These are phyloP conservation scores for Schlechtendalia chinensis DNA, from an alignment of 1,140 invertebrate genomes.

Conservation along the genomic window DNA sequence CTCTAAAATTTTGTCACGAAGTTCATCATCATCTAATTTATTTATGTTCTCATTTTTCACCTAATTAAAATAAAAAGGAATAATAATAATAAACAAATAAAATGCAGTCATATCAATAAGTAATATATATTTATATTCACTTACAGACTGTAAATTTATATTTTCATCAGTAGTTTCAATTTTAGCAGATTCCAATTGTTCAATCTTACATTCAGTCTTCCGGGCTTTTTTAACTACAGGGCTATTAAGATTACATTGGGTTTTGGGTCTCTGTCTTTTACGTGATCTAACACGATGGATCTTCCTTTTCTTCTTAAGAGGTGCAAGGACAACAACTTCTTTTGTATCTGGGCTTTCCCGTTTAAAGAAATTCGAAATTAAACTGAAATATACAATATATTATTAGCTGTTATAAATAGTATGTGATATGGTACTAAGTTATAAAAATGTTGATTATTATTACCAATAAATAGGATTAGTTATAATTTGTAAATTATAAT, in stretches of 20 bases:
- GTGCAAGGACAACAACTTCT: not conserved
- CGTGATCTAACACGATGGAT: slow-evolving; percentile 13
- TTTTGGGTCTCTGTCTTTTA: slow-evolving; percentile 26
- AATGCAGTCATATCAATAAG: not conserved
- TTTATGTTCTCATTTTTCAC: not conserved
- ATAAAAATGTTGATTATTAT: too few species aligned
- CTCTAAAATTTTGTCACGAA: not conserved
- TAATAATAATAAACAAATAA: not conserved
- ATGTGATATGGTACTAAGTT: too few species aligned
- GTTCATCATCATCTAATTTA: not conserved
- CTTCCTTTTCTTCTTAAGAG: slow-evolving; percentile 15
- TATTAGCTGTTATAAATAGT: too few species aligned
- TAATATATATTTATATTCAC: slow-evolving; percentile 7
- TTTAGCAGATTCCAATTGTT: not conserved
- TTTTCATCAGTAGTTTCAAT: not conserved
- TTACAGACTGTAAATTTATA: not conserved
- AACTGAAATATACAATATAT: slow-evolving; percentile 7
- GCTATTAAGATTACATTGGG: not conserved
- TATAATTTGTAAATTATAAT: too few species aligned
- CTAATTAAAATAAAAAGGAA: not conserved
- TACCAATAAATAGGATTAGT: too few species aligned
- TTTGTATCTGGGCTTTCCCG: not conserved
- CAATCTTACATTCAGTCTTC: not conserved
- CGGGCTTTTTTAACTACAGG: slow-evolving; percentile 1
- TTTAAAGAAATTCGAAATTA: slow-evolving; percentile 20